These are phyloP conservation scores for Calephelis nemesis DNA, from an alignment of 1,140 invertebrate species.

Conservation along the genomic window DNA sequence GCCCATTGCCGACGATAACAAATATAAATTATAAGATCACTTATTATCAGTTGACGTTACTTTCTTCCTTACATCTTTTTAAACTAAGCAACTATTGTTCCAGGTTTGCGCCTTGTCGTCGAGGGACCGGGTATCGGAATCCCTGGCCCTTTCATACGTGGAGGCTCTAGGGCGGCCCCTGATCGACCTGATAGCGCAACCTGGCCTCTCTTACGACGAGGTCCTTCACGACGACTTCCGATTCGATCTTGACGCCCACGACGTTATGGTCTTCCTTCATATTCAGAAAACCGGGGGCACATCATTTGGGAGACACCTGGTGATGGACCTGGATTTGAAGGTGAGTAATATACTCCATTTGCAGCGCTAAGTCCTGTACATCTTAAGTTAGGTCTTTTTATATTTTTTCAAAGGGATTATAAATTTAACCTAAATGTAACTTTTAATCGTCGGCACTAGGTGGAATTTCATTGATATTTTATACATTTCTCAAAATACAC, in stretches of 20 bases:
- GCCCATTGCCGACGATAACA: no score
- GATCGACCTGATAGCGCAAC: constrained; percentile 76
- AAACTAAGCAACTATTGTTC: constrained; percentile 29
- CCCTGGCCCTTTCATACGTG: constrained; percentile 70
- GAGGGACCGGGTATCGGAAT: constrained; percentile 77
- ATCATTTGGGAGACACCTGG: constrained; percentile 96
- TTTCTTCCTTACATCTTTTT: neutral
- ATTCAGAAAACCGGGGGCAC: constrained; percentile 96
- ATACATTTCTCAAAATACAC: no score
- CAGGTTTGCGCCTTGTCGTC: constrained; percentile 87
- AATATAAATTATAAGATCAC: no score
- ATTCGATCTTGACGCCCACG: constrained; percentile 93
- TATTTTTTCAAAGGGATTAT: no score
- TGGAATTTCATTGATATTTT: no score
- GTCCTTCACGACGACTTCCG: constrained; percentile 91
- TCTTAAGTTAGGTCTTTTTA: neutral
- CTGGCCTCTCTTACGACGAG: constrained; percentile 88
- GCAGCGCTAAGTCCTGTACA: neutral
- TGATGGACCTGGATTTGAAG: constrained; percentile 93
- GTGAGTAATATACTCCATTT: constrained; percentile 46
- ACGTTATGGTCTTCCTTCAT: constrained; percentile 99
- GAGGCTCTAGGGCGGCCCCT: constrained; percentile 81
- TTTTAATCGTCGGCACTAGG: no score
- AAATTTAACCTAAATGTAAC: no score
- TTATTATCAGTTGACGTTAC: no score